Base-by-base conservation (phyloP, 2,888 invertebrate species). In the Apamea sordens region DNA sequence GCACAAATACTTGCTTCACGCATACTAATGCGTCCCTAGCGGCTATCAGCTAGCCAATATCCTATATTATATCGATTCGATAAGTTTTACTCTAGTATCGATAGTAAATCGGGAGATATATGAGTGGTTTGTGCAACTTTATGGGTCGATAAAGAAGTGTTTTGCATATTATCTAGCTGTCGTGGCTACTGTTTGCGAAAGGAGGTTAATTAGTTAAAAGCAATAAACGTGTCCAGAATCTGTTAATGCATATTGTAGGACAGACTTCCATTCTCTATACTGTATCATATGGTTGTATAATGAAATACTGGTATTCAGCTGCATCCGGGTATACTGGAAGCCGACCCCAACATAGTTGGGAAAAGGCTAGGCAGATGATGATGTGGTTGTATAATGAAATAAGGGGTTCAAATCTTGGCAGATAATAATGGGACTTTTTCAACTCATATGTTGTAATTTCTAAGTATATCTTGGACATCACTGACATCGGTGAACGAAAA, bases 1-100 rank as follows among this genome's bases (percentile, higher is more conserved):
- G 74, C 70, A 89, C 87, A 85, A 82, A 80, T 89, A 80, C 83
- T 80, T 83, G 81, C 86, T 79, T 79, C 76, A 83, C 83, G 88
- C 82, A 88, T 88, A 89, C 88, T 89, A 88, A 88, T 88, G 80
- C 77, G 83, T 80, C 80, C 85, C 86, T 61, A 67, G 77, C 73
- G 79, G 70, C 73, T 76, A 80, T 79, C 80, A 76, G 65, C 73
- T 74, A 72, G 69, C 74, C 63, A 73, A 83, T 74, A 77, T 76
- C 28, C 85, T 80, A 64, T 85, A 68, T 74, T 84, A 81, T 76
- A 82, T 76, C 67, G 74, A 79, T 67, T 82, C 75, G 78, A 88
- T 88, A 84, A 88, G 76, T 84, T 86, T 84, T 64, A 59, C 70
- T 61, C 59, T 79, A 75, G 67, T 79, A 79, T 86, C 86, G 70